These are phyloP conservation scores for Sebastes itinus DNA, from an alignment of 2,797 vertebrate species.

Conservation along the genomic window DNA sequence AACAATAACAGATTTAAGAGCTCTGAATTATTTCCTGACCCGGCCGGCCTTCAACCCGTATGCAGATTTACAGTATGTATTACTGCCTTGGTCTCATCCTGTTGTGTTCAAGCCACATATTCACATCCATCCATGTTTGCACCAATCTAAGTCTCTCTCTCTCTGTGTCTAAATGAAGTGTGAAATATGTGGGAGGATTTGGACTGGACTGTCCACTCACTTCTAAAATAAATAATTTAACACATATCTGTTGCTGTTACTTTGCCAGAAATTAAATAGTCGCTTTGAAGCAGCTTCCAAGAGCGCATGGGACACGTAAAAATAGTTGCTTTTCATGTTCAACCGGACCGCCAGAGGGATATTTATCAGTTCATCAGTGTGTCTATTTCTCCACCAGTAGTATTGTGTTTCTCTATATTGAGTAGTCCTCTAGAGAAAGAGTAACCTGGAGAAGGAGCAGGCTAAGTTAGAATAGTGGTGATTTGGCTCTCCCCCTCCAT, in stretches of 20 bases:
- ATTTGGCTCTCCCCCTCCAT: slow-evolving; percentile 83
- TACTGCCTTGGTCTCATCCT: slow-evolving; percentile 18
- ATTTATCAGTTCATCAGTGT: slow-evolving; percentile 28
- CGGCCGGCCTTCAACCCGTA: slow-evolving; percentile 12
- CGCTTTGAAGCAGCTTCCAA: slow-evolving; percentile 29
- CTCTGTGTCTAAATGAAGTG: slow-evolving; percentile 55
- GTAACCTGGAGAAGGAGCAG: slow-evolving; percentile 58
- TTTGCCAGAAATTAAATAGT: slow-evolving; percentile 39
- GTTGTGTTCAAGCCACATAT: slow-evolving; percentile 18
- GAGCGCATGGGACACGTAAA: slow-evolving; percentile 29
- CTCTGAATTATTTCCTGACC: slow-evolving; percentile 8
- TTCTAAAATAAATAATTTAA: slow-evolving; percentile 53
- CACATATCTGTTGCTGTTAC: slow-evolving; percentile 26
- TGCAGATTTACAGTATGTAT: slow-evolving; percentile 14
- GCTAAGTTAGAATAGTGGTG: slow-evolving; percentile 72
- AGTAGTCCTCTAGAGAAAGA: slow-evolving; percentile 41
- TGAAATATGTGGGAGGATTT: slow-evolving; percentile 73
- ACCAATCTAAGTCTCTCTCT: slow-evolving; percentile 25
- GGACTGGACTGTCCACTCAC: slow-evolving; percentile 52
- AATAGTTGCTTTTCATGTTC: slow-evolving; percentile 49
- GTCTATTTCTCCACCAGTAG: slow-evolving; percentile 32
- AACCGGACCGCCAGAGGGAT: slow-evolving; percentile 37
- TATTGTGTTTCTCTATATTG: slow-evolving; percentile 51
- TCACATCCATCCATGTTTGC: slow-evolving; percentile 35
- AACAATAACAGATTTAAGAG: slow-evolving; percentile 7